Evolutionary conservation across 53 echinoderm and acorn worm genomes (phyloP).

Genomic region (Glandiceps talaboti): DNA sequence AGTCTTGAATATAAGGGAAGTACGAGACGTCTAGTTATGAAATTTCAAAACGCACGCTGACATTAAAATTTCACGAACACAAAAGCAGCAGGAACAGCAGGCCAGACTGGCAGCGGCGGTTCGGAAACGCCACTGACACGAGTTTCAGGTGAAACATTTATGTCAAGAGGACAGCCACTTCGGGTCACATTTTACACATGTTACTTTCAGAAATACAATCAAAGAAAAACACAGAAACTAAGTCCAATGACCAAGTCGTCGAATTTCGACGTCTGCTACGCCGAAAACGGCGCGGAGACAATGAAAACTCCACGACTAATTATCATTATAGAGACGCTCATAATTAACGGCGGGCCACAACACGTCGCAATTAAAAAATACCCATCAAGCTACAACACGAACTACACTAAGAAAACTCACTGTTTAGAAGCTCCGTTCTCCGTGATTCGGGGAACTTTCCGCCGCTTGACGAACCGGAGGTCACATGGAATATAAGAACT

Average conservation of each 20-base stretch:
- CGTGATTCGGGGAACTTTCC: not conserved
- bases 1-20: not conserved
- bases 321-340: conserved; percentile 7
- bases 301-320: conserved; percentile 35
- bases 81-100: not conserved
- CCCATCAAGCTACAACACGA: not conserved
- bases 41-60: not conserved
- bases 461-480: conserved; percentile 1
- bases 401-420: not conserved
- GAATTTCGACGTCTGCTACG: not conserved
- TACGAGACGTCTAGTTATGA: not conserved
- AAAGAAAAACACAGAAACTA: not conserved
- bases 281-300: conserved; percentile 14
- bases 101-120: not conserved
- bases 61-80: not conserved
- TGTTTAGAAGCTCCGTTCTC: not conserved
- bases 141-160: not conserved
- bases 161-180: not conserved
- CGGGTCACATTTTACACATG: not conserved
- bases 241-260: not conserved
- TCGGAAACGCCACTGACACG: conserved; percentile 1
- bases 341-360: conserved; percentile 1
- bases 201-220: not conserved
- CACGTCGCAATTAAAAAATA: not conserved
- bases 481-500: not conserved